Base-by-base conservation (phyloP, 1,140 invertebrate species). In the Halictus rubicundus region DNA sequence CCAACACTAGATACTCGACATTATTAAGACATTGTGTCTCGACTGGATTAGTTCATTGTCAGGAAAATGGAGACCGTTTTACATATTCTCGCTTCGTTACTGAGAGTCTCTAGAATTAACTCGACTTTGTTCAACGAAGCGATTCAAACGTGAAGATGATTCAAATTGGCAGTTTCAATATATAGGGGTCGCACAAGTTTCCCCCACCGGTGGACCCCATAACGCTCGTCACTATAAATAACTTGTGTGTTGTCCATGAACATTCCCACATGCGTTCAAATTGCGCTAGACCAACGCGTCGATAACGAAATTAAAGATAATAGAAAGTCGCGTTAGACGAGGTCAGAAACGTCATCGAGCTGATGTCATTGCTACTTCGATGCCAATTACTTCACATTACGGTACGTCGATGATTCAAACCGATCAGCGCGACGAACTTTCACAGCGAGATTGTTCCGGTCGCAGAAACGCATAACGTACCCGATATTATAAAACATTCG, bases 281-380 rank as follows among this genome's bases (percentile, higher is more conserved):
- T 57, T n/a, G n/a, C 6, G 54, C 54, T n/a, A 6, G 9, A 7
- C n/a, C 5, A 8, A n/a, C 6, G 0, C 42, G 32, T 32, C 27
- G 42, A 64, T 42, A 57, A 37, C 23, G 19, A 6, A 21, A 32
- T 49, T 0, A 52, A 37, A 54, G 57, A 77, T 49, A 52, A 63
- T 63, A 76, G 74, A 76, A 68, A 60, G 39, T 9, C 16, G 1
- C 8, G 19, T 52, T 59, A 19, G 12, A 39, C 27, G 19, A 42
- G 6, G 46, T 46, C 5, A 10, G 16, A 5, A 61, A 64, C 52
- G 61, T 39, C 61, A 65, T 42, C 10, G 60, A n/a, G 66, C 49
- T 85, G 83, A 86, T 80, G 83, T 85, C 83, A 86, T 73, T 76
- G 39, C 42, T 86, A 82, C 77, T 85, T 82, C 71, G n/a, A 82